These are phyloP conservation scores for Eulemur rufifrons DNA, from an alignment of 2,113 vertebrate genomes.

Conservation along the genomic window DNA sequence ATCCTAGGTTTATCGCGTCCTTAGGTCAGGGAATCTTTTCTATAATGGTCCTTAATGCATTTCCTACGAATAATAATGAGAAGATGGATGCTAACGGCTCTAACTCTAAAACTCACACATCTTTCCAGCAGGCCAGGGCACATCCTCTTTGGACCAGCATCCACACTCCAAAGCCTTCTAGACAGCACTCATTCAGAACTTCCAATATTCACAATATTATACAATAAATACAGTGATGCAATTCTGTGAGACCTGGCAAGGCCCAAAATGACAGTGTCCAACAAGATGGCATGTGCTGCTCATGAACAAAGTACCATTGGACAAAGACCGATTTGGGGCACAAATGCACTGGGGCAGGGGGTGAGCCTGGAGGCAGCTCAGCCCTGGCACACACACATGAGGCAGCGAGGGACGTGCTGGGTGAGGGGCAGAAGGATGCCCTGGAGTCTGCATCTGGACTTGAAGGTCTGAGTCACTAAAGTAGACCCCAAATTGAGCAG, in stretches of 20 bases:
- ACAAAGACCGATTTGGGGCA: not conserved
- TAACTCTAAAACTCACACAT: not conserved
- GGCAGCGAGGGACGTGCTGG: not conserved
- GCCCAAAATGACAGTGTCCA: conserved; percentile 52
- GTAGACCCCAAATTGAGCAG: not conserved
- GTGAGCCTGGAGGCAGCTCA: not conserved
- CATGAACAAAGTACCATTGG: not conserved
- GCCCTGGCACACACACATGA: conserved; percentile 39
- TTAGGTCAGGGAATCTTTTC: not conserved
- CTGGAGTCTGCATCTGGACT: not conserved
- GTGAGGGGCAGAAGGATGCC: not conserved
- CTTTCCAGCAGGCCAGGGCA: conserved; percentile 49
- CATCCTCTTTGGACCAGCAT: not conserved
- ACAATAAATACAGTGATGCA: conserved; percentile 80
- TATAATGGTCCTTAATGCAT: conserved; percentile 49
- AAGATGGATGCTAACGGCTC: not conserved
- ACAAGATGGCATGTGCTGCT: conserved; percentile 38
- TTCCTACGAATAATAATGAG: conserved; percentile 46
- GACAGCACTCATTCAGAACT: conserved; percentile 33
- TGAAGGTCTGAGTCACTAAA: conserved; percentile 3
- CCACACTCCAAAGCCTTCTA: not conserved
- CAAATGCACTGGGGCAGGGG: not conserved
- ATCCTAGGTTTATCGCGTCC: not conserved
- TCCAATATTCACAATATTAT: conserved; percentile 83
- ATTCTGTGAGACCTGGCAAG: not conserved